These are phyloP conservation scores for Dendronephthya gigantea DNA, from an alignment of 64 coral and sea anemone species.

Conservation along the genomic window DNA sequence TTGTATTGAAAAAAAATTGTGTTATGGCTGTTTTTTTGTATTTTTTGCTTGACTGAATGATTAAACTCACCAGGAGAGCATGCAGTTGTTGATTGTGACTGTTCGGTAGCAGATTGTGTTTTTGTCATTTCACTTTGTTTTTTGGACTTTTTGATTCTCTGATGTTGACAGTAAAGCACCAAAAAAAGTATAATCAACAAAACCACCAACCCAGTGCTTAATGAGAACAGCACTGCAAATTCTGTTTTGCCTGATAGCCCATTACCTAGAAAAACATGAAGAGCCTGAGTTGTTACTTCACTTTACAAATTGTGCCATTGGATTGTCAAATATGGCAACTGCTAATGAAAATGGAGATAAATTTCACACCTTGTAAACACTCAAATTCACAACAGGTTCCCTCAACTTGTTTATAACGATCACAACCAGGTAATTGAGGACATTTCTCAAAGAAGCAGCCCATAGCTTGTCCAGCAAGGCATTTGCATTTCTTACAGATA, in stretches of 20 bases:
- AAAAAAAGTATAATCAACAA: neutral
- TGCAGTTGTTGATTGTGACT: neutral
- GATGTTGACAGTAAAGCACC: neutral
- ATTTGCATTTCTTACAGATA: neutral
- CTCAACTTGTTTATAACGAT: neutral
- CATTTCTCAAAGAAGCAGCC: neutral
- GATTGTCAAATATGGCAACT: too few species aligned
- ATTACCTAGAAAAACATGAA: neutral
- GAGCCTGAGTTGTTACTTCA: neutral
- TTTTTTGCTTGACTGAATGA: too few species aligned
- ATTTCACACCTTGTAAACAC: neutral
- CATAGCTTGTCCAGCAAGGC: neutral
- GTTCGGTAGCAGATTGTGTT: neutral
- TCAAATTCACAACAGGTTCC: neutral
- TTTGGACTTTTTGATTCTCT: neutral
- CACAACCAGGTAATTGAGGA: neutral
- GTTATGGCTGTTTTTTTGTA: too few species aligned
- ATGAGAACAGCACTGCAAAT: neutral
- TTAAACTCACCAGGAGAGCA: neutral
- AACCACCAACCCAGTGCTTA: neutral
- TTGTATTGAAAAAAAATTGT: too few species aligned
- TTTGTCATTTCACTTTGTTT: neutral
- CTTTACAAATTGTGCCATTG: too few species aligned
- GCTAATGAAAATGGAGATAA: too few species aligned
- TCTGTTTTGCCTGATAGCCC: neutral